Conservation (phyloP, 1,140 invertebrate species). For the Zaprionus vittiger region DNA sequence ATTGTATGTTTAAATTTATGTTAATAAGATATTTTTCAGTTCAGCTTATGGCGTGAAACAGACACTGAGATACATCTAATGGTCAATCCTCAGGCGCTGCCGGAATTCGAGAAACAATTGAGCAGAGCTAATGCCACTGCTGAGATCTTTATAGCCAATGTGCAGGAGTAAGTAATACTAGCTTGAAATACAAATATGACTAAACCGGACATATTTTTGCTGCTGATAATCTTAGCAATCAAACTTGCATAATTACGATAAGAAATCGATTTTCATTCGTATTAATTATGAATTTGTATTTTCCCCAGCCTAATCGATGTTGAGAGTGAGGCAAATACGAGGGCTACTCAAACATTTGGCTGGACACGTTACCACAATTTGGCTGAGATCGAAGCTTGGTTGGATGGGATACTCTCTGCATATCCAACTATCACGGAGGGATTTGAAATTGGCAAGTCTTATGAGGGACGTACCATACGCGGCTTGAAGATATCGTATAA, state of each 20-base stretch:
- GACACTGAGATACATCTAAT: conserved; percentile 57
- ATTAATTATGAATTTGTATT: neutral
- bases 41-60: conserved; percentile 55
- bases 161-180: conserved; percentile 60
- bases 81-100: conserved; percentile 47
- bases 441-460: conserved; percentile 83
- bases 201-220: neutral
- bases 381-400: conserved; percentile 85
- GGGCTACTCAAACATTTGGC: conserved; percentile 33
- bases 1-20: neutral
- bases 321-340: conserved; percentile 26
- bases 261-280: neutral
- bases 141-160: conserved; percentile 59
- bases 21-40: conserved; percentile 36
- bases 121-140: conserved; percentile 24
- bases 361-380: conserved; percentile 84
- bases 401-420: conserved; percentile 77
- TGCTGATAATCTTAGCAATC: conserved; percentile 2
- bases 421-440: conserved; percentile 66
- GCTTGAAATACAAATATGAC: neutral
- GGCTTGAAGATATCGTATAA: conserved; percentile 87
- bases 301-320: conserved; percentile 44
- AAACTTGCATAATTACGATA: conserved; percentile 1
- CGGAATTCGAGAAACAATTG: conserved; percentile 28
- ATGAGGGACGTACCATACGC: conserved; percentile 87